Evolutionary conservation across 2,888 invertebrate genomes (phyloP).

Genomic region (Asteroscopus sphinx): DNA sequence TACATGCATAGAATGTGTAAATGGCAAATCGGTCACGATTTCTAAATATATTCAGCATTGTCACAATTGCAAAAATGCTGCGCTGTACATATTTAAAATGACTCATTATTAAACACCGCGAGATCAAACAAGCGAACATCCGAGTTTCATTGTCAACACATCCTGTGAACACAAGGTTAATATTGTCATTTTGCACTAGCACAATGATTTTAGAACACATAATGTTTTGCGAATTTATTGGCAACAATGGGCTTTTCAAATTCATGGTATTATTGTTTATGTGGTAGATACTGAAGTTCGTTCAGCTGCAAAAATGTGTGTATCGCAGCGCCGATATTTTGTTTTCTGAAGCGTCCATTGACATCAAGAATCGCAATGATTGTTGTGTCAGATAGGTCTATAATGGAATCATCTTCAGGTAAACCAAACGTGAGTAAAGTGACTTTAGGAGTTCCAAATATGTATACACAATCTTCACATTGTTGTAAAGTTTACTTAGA

Average conservation of each 20-base stretch:
- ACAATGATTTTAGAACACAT: conserved; percentile 47
- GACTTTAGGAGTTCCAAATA: no score
- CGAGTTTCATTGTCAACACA: conserved; percentile 52
- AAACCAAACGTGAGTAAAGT: no score
- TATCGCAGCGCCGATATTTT: background rate
- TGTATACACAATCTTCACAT: no score
- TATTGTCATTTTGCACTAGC: conserved; percentile 38
- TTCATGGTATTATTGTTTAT: conserved; percentile 33
- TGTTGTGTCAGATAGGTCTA: no score
- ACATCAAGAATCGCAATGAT: no score
- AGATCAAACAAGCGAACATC: conserved; percentile 56
- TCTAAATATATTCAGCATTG: background rate
- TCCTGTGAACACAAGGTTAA: conserved; percentile 53
- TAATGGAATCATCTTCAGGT: no score
- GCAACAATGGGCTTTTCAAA: conserved; percentile 45
- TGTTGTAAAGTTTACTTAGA: background rate
- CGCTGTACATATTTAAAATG: conserved; percentile 23
- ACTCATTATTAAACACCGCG: conserved; percentile 42
- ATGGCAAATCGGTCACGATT: background rate
- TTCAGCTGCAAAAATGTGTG: conserved; percentile 6
- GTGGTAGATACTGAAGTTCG: conserved; percentile 3
- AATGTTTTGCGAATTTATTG: conserved; percentile 43
- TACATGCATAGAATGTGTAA: background rate
- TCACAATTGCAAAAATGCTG: conserved; percentile 14
- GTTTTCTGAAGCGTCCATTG: no score